phyloP scores from a whole-genome alignment of 2,888 invertebrate species.

The Caenorhabditis becei region DNA sequence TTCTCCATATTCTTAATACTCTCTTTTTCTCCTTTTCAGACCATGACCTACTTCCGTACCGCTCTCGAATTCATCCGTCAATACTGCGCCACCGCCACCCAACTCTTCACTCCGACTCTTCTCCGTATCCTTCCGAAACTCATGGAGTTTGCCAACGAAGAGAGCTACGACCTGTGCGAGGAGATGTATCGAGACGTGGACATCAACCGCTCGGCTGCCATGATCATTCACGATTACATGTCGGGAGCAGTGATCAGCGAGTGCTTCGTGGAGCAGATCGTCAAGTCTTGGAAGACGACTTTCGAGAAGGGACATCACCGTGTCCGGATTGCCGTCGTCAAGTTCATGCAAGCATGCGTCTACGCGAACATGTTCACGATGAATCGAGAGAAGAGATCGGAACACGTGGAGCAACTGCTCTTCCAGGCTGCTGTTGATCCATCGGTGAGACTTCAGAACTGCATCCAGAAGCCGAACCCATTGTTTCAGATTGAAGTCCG shows the following conservation, averaged over 20 bases:
- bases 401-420: conserved; percentile 29
- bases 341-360: conserved; percentile 67
- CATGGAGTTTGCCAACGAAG: conserved; percentile 65
- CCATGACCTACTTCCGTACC: conserved; percentile 61
- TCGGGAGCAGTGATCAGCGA: conserved; percentile 45
- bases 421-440: conserved; percentile 51
- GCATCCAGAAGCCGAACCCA: neutral
- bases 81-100: conserved; percentile 61
- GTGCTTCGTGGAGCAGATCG: conserved; percentile 45
- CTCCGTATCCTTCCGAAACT: conserved; percentile 60
- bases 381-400: conserved; percentile 7
- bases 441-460: conserved; percentile 8
- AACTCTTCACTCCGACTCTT: conserved; percentile 59
- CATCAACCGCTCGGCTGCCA: no score
- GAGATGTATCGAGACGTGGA: conserved; percentile 58
- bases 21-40: no score
- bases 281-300: conserved; percentile 6
- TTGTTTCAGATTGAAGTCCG: conserved; percentile 61
- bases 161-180: conserved; percentile 54
- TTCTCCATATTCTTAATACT: no score
- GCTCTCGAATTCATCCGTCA: conserved; percentile 60
- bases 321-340: conserved; percentile 57
- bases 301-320: conserved; percentile 21
- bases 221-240: conserved; percentile 65
- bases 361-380: conserved; percentile 67